These are phyloP conservation scores for Malurus leucopterus DNA, from an alignment of 2,797 vertebrate genomes.

Conservation along the genomic window DNA sequence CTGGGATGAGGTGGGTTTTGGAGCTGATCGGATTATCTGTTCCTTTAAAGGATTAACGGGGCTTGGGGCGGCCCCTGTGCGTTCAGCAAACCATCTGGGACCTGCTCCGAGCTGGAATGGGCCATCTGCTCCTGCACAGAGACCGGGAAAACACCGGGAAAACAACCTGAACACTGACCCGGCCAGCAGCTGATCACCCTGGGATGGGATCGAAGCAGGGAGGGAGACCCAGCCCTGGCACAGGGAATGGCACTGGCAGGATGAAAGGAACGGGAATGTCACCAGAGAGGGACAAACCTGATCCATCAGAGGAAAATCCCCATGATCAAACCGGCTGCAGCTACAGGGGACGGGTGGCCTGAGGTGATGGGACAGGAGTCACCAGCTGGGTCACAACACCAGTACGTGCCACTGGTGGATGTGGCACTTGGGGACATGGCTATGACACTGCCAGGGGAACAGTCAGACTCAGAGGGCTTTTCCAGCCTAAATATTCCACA, in stretches of 20 bases:
- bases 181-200: fast-evolving
- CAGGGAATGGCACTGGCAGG: fast-evolving
- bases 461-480: not conserved
- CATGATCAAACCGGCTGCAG: not conserved
- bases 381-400: not conserved
- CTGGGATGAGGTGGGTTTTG: not conserved
- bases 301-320: fast-evolving
- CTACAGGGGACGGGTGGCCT: not conserved
- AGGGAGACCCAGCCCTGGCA: not conserved
- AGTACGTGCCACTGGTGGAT: not conserved
- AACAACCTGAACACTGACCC: not conserved
- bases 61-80: not conserved
- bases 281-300: not conserved
- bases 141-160: not conserved
- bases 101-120: fast-evolving
- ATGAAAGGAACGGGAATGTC: not conserved
- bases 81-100: not conserved
- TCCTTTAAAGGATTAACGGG: not conserved
- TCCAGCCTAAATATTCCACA: not conserved
- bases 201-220: not conserved
- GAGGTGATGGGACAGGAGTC: not conserved
- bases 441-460: not conserved
- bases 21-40: not conserved
- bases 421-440: not conserved
- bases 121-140: not conserved